phyloP scores from a whole-genome alignment of 2,888 invertebrate genomes.

The Drosophila paramelanica region DNA sequence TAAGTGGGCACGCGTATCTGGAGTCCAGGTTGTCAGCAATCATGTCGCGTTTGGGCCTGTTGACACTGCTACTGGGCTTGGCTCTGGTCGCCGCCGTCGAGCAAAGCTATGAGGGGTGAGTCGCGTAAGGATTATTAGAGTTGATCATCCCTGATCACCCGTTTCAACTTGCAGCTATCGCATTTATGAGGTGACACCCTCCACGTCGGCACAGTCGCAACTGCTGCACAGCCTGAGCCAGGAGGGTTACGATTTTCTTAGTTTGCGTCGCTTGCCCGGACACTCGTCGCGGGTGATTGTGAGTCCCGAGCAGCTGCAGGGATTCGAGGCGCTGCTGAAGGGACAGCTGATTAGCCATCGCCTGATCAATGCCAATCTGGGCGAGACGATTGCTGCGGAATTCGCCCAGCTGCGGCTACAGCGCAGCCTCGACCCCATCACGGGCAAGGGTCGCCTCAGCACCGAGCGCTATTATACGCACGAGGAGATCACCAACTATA shows the following conservation, averaged over 20 bases:
- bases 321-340: conserved; percentile 59
- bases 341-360: conserved; percentile 38
- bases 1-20: conserved; percentile 47
- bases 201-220: conserved; percentile 47
- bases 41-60: conserved; percentile 51
- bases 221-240: conserved; percentile 53
- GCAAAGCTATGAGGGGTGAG: conserved; percentile 53
- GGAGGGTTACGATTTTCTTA: conserved; percentile 76
- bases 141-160: background rate
- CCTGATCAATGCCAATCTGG: conserved; percentile 72
- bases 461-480: conserved; percentile 79
- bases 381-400: conserved; percentile 65
- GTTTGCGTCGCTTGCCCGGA: conserved; percentile 52
- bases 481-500: conserved; percentile 86
- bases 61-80: conserved; percentile 44
- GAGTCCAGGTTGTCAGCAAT: conserved; percentile 16
- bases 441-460: conserved; percentile 68
- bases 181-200: conserved; percentile 73
- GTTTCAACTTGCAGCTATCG: conserved; percentile 65
- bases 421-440: conserved; percentile 49
- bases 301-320: conserved; percentile 56
- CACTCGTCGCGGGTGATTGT: conserved; percentile 73
- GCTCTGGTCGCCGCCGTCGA: conserved; percentile 42
- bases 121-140: background rate
- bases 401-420: conserved; percentile 57